Conservation (phyloP, 2,113 vertebrate genomes). For the Platycercus adscitus region DNA sequence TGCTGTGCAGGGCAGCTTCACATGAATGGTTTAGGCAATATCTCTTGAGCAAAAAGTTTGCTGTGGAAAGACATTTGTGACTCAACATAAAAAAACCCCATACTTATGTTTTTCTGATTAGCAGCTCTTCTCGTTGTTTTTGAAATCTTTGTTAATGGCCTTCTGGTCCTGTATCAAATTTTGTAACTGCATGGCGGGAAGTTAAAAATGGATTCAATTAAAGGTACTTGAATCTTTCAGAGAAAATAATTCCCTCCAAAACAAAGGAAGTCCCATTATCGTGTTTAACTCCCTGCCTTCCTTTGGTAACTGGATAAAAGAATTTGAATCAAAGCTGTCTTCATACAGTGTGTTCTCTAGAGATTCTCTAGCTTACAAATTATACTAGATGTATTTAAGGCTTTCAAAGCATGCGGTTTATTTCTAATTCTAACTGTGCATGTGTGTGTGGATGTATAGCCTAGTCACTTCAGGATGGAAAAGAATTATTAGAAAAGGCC, state of each 20-base stretch:
- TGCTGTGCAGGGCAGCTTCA: not conserved
- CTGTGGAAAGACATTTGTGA: not conserved
- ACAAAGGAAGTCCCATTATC: not conserved
- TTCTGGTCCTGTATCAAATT: not conserved
- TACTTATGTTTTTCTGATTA: not conserved
- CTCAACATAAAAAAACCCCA: rapidly evolving
- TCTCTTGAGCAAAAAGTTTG: not conserved
- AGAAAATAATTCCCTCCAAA: not conserved
- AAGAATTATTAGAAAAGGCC: not conserved
- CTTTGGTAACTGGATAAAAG: not conserved
- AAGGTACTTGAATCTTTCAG: not conserved
- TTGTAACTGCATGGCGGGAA: not conserved
- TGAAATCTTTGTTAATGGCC: not conserved
- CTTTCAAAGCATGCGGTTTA: not conserved
- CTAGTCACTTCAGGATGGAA: not conserved
- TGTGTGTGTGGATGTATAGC: not conserved
- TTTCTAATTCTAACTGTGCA: not conserved
- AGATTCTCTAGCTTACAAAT: not conserved
- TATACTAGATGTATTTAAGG: not conserved
- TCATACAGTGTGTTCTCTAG: not conserved
- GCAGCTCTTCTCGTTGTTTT: not conserved
- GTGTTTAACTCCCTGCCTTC: not conserved
- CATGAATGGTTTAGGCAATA: not conserved
- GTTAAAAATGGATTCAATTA: not conserved
- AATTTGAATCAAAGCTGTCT: not conserved